Evolutionary conservation across 2,113 vertebrate species (phyloP).

Genomic region (Brachionichthys hirsutus): DNA sequence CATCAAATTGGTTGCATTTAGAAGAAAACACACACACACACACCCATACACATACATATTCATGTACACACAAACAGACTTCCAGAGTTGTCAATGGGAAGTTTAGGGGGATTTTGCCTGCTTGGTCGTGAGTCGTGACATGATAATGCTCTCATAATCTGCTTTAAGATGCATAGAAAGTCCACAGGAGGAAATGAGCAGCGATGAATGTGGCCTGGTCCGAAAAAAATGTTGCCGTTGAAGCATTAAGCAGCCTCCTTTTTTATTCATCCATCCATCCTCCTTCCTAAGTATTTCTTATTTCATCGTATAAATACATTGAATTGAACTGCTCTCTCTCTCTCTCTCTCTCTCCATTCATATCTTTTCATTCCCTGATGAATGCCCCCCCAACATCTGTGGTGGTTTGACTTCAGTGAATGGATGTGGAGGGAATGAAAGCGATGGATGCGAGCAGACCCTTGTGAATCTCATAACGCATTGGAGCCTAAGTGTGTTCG

Average conservation of each 20-base stretch:
- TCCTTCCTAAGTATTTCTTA: no score
- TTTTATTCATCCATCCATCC: slow-evolving; percentile 23
- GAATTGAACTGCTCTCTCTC: not conserved
- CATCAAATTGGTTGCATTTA: no score
- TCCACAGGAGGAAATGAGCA: not conserved
- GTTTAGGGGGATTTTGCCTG: slow-evolving; percentile 22
- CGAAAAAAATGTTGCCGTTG: slow-evolving; percentile 32
- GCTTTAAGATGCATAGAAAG: slow-evolving; percentile 41
- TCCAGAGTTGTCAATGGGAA: slow-evolving; percentile 17
- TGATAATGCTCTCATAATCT: slow-evolving; percentile 44
- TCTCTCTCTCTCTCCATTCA: not conserved
- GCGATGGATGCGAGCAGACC: not conserved
- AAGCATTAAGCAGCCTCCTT: slow-evolving; percentile 49
- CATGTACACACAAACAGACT: no score
- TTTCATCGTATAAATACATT: no score
- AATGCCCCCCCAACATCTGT: slow-evolving; percentile 4
- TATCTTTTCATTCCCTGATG: not conserved
- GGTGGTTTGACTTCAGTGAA: slow-evolving; percentile 34
- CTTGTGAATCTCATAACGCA: no score
- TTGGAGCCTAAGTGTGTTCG: no score
- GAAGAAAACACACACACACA: not conserved
- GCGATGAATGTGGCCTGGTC: slow-evolving; percentile 1
- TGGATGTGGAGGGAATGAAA: slow-evolving; percentile 24
- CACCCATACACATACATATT: not conserved
- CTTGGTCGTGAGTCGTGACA: slow-evolving; percentile 46